Percentiles rank a stretch among this genome's conserved stretches.
These are phyloP conservation scores for Akabosia matsudoensis DNA, from an alignment of 1,140 invertebrate genomes.

Conservation along the genomic window DNA sequence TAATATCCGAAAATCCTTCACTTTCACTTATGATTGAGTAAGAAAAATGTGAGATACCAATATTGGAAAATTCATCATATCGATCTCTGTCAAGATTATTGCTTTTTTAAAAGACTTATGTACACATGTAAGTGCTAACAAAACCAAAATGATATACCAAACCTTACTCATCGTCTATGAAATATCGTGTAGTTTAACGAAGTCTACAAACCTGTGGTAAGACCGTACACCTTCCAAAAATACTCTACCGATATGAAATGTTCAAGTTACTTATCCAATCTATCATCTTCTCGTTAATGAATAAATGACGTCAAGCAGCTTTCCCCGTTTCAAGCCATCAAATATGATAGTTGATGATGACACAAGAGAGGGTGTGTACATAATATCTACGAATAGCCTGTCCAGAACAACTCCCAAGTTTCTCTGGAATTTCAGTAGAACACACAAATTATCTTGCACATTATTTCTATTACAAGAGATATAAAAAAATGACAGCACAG, in stretches of 20 bases:
- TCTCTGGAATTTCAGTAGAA: no score
- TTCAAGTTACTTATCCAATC: not conserved
- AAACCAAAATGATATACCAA: not conserved
- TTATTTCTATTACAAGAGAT: no score
- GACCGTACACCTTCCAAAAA: not conserved
- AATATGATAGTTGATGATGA: not conserved
- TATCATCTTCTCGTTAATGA: conserved; percentile 14
- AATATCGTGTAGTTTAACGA: no score
- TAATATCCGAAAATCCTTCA: not conserved
- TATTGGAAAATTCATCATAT: not conserved
- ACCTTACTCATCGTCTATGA: no score
- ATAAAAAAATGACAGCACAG: no score
- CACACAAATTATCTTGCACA: no score
- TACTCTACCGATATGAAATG: not conserved
- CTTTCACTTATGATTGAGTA: not conserved
- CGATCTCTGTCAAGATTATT: not conserved
- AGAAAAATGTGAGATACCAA: not conserved
- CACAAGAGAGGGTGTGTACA: not conserved
- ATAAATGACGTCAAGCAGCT: conserved; percentile 15
- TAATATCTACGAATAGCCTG: no score
- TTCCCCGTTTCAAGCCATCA: not conserved
- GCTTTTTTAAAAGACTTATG: not conserved
- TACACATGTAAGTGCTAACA: not conserved
- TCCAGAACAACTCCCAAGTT: no score
- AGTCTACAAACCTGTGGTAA: not conserved